Base-by-base conservation (phyloP, 1,140 invertebrate genomes). In the Bombus affinis region DNA sequence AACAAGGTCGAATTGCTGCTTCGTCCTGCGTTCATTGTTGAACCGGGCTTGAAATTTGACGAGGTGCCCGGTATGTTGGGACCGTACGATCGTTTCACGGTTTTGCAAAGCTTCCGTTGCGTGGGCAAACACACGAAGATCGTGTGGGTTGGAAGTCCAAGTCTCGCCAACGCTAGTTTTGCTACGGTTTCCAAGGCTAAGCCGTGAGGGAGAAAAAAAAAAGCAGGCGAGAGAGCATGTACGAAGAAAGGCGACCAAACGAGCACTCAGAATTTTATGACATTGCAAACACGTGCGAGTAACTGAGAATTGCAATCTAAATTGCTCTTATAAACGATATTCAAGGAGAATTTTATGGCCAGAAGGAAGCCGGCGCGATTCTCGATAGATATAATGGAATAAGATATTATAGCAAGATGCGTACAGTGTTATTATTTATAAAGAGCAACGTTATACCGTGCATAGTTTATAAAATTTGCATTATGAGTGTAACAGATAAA, bases 121-220 rank as follows among this genome's bases (percentile, higher is more conserved):
- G 89, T 90, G 86, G 90, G 89, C 83, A 81, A 90, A 75, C 78
- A 83, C 59, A 32, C 73, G 47, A 82, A 76, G 86, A 76, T 76
- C 53, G 88, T 44, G 89, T 86, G 39, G 82, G 86, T 79, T 37
- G 86, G 15, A 77, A 75, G 47, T 68, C n/a, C 42, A 15, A 86
- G 78, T 10, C 73, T 86, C 86, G 86, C 83, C 87, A 86, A 90
- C 89, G 85, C 76, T 35, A 68, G 70, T 80, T 91, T 85, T 85
- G 83, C 68, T 90, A 88, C 76, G 83, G 77, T 83, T 90, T 74
- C 87, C 77, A 84, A 85, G 81, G 66, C 35, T 84, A 13, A 25
- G 57, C 62, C 2, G 35, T 1, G 18, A 79, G 22, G 65, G 32
- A 62, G 18, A n/a, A n/a, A 59, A 39, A 59, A 39, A 32, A 57